phyloP scores from a whole-genome alignment of 2,113 vertebrate genomes.

The Phoenicopterus ruber region DNA sequence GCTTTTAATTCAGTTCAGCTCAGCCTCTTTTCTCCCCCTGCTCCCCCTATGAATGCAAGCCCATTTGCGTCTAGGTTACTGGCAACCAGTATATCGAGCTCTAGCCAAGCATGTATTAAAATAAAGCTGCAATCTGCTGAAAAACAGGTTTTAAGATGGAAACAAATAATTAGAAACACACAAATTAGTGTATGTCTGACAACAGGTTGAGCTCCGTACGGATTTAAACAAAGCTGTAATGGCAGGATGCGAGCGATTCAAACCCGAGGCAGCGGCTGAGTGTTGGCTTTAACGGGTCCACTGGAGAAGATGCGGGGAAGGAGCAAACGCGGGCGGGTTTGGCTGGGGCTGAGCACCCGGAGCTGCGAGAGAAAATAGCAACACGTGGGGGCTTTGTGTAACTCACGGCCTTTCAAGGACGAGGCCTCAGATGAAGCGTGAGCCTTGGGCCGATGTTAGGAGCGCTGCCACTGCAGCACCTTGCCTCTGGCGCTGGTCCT shows the following conservation, averaged over 20 bases:
- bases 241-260: background rate
- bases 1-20: slow-evolving; percentile 18
- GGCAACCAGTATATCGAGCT: slow-evolving; percentile 9
- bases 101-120: slow-evolving; percentile 43
- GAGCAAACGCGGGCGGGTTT: background rate
- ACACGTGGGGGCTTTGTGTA: background rate
- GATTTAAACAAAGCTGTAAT: slow-evolving; percentile 42
- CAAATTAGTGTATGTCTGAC: slow-evolving; percentile 55
- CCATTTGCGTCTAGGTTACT: slow-evolving; percentile 39
- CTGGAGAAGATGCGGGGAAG: background rate
- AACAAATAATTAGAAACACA: slow-evolving; percentile 62
- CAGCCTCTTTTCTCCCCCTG: background rate
- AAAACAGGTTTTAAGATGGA: slow-evolving; percentile 61
- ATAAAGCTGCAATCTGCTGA: slow-evolving; percentile 51
- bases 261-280: background rate
- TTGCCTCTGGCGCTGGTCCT: rapidly evolving
- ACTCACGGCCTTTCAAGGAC: background rate
- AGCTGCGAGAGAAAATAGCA: background rate
- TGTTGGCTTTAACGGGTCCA: background rate
- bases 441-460: background rate
- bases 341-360: background rate
- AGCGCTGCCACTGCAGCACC: background rate
- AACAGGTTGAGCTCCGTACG: slow-evolving; percentile 31
- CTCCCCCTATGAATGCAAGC: background rate
- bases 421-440: rapidly evolving